Base-by-base conservation (phyloP, 2,888 invertebrate genomes). In the Heliconius ethilla region DNA sequence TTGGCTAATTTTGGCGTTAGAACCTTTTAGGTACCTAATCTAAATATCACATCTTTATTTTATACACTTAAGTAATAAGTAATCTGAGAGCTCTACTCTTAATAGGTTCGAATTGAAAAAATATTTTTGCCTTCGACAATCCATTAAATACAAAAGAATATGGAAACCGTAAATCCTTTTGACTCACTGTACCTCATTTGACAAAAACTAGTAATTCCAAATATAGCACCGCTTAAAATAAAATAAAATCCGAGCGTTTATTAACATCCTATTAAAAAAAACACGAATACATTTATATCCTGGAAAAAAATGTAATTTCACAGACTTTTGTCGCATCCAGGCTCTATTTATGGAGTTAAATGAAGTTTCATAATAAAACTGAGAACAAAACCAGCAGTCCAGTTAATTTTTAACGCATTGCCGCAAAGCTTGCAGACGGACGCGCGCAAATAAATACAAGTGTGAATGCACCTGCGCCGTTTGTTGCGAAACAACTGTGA, bases 401-500 rank as follows among this genome's bases (percentile, higher is more conserved):
- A 67, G 66, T 77, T 77, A 77, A 77, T 77, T 77, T 77, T 77
- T 77, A 77, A 77, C 77, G 77, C 77, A 77, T 77, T 77, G 77
- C 73, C 72, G 72, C 77, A 74, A 73, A 66, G 73, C 73, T 69
- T 63, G 69, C 72, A 72, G 75, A 75, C 65, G 79, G 78, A 79
- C 79, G 79, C 79, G 69, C 75, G 62, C 72, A 79, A 79, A 79
- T 75, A 79, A 79, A 78, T 76, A 70, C 55, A 62, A 75, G 78
- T 79, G 79, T 75, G 79, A 76, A 78, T 77, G 75, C 77, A 72
- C 78, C 70, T 72, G 75, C 70, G 66, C 75, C 77, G 75, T 72
- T 77, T 77, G 79, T 79, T 79, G 37, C 77, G 72, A 66, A 77
- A 75, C 77, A 77, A 67, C 45, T 51, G 70, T 75, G 75, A 75